Base-by-base conservation (phyloP, 2,797 vertebrate species). In the Spinibarbus caldwelli region DNA sequence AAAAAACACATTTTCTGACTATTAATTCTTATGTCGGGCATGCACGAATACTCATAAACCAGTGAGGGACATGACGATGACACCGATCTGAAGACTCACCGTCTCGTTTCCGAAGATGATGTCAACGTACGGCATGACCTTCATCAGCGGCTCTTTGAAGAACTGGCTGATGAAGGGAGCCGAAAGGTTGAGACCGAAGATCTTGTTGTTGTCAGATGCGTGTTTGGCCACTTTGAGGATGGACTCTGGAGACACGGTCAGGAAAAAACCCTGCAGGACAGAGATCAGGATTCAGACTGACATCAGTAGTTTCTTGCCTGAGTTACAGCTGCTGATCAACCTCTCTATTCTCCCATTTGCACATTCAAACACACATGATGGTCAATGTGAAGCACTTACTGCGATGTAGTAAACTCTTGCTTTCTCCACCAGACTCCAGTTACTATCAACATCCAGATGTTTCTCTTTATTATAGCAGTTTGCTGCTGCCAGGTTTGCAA, bases 161-260 rank as follows among this genome's bases (percentile, higher is more conserved):
- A 98, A 98, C 87, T 99, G 97, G 93, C 97, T 97, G 94, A 99
- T 98, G 94, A 99, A 99, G 0, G 98, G 97, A 29, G 98, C 98
- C 0, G 98, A 99, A 86, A 99, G 95, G 92, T 99, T 99, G 94
- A 99, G 94, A 90, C 95, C 95, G 92, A 99, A 98, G 93, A 97
- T 94, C 93, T 97, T 98, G 94, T 99, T 97, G 94, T 95, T 96
- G 47, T 97, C 96, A 70, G 97, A 97, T 36, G 96, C 96, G 54
- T 99, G 96, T 89, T 92, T 94, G 84, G 97, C 97, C 92, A 99
- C 98, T 93, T 98, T 99, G 89, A 99, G 90, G 85, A 99, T 95
- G 0, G 98, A 97, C 89, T 99, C 97, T 2, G 97, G 96, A 82
- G 98, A 99, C 81, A 99, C 98, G 0, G 98, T 99, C 92, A 99